Evolutionary conservation across 2,797 vertebrate species (phyloP), one percentile per base, ranked within the genome.

Genomic region (Ibycter americanus): DNA sequence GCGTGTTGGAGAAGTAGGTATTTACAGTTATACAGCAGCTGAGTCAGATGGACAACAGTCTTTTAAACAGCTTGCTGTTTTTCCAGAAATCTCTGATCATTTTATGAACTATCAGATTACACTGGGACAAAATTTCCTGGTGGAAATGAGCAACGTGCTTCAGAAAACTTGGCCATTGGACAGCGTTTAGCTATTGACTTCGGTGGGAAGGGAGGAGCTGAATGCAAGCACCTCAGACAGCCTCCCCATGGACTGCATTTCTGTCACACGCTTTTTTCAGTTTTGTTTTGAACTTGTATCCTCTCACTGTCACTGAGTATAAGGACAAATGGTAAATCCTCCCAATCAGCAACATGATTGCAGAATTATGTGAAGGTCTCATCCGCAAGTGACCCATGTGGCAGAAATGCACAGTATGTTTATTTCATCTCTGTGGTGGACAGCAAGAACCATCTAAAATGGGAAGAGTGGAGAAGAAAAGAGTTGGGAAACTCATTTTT

Each of bases 101-200:
- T 46, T 79, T 86, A 27, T n/a, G 44, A 66, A 85, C 44, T 55
- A 10, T 25, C 7, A 17, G 18, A 23, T 77, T 59, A 36, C 25
- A 59, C 2, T 22, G 18, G 21, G 49, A 59, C 16, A 68, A 72
- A 63, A 68, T 68, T 80, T 77, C 4, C 18, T 46, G 9, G 12
- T 81, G n/a, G 19, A 83, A 93, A 65, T 65, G 16, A 83, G 31
- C 18, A 87, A 63, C 9, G 11, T 10, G 12, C 12, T 29, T 49
- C 22, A 66, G 32, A 67, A 83, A 71, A 88, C 0, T 0, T 2
- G 0, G 15, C 31, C 16, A 23, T 6, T 49, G 8, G 6, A 40
- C 11, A 49, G 21, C 8, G 72, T 67, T 63, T 63, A 52, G 47
- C 14, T 13, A 4, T 38, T 34, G 26, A 22, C 10, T 56, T 74